Base-by-base conservation (phyloP, 92 coral and sea anemone species). In the Palythoa grandis region DNA sequence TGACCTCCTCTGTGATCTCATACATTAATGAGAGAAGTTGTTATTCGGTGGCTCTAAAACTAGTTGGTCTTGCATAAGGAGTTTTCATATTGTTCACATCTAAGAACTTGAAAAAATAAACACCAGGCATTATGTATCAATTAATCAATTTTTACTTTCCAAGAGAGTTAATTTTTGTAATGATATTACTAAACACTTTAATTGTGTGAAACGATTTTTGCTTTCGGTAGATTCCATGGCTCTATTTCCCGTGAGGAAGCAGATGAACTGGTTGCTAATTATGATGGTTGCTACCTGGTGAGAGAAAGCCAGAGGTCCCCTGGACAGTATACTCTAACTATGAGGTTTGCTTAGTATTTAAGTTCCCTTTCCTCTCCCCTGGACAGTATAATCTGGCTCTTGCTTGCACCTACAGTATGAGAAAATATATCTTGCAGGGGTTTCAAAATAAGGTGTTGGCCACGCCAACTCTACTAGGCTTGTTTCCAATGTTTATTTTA, bases 231-330 rank as follows among this genome's bases (percentile, higher is more conserved):
- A 77, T 96, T 96, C 72, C 99, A 96, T 90, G 98, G 99, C 0
- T 90, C 92, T 15, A 93, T 96, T 89, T 96, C 99, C n/a, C 98
- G 99, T 10, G 97, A 96, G 60, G 98, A 96, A 88, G 99, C 99
- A 11, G 99, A 96, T 86, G 90, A 87, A 3, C 87, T 96, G 37
- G 99, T 96, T 1, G 83, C 91, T 14, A 91, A 88, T 54, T 87
- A 89, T 54, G 98, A 95, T 88, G 99, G 99, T 2, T 90, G 98
- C 83, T 96, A 96, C 86, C 90, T 96, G 61, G 99, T 96, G 40
- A 87, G 99, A 25, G 99, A 96, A 66, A 96, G 99, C 70, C 98
- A 95, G 56, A 89, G 98, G 13, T 17, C 61, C 11, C 11, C 70
- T 23, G 50, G 14, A 50, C 29, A 15, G 17, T 12, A 37, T 13